These are phyloP conservation scores for Trypoxylus dichotomus DNA, from an alignment of 1,140 invertebrate species.

Conservation along the genomic window DNA sequence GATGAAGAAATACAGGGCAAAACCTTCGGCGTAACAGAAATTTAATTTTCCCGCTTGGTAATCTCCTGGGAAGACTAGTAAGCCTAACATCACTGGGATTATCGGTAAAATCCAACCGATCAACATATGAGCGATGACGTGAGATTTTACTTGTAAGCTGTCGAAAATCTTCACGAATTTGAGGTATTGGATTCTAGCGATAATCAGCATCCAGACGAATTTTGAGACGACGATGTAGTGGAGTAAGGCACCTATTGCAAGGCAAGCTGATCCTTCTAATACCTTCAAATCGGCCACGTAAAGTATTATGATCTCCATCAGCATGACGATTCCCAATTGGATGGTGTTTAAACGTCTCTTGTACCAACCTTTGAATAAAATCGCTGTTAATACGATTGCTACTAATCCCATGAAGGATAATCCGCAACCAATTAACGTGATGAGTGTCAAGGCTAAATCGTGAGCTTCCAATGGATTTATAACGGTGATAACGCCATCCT, in stretches of 20 bases:
- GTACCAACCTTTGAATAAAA: conserved; percentile 61
- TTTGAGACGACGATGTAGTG: conserved; percentile 64
- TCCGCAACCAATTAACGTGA: conserved; percentile 62
- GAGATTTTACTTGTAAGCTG: conserved; percentile 52
- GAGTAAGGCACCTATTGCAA: conserved; percentile 57
- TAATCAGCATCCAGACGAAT: conserved; percentile 68
- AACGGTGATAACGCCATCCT: conserved; percentile 39
- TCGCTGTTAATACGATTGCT: conserved; percentile 61
- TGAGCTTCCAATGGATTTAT: conserved; percentile 4
- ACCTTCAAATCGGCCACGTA: conserved; percentile 58
- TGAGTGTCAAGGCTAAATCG: conserved; percentile 54
- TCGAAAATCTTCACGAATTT: conserved; percentile 62
- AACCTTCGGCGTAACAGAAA: conserved; percentile 61
- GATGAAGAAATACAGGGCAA: conserved; percentile 57
- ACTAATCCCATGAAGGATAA: conserved; percentile 60
- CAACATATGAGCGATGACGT: conserved; percentile 56
- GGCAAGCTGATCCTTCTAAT: conserved; percentile 48
- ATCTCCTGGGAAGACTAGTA: conserved; percentile 52
- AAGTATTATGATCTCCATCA: conserved; percentile 60
- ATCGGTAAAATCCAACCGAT: conserved; percentile 48
- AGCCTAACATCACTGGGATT: conserved; percentile 38
- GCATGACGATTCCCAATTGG: conserved; percentile 60
- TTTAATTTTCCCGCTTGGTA: conserved; percentile 49
- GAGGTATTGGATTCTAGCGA: conserved; percentile 64
- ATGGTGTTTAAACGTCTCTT: conserved; percentile 62